A percentile compares a stretch with the other conserved stretches of the same genome.
phyloP scores from a whole-genome alignment of 2,113 vertebrate genomes.

The Cercocebus atys region DNA sequence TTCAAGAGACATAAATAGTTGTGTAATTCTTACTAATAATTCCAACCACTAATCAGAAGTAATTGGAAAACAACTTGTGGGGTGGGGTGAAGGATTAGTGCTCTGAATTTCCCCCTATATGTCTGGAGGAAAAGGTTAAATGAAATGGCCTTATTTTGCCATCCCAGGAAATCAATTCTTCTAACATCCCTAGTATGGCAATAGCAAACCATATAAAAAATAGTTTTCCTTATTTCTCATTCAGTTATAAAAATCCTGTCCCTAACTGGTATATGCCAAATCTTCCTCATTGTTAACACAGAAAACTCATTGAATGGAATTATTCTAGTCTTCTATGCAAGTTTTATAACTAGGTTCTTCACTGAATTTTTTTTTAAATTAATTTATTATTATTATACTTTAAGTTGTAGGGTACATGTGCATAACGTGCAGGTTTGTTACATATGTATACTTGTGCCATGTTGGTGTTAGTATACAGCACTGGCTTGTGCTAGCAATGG shows the following conservation, averaged over 20 bases:
- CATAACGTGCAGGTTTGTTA: too few relatives aligned
- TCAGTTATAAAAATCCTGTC: slow-evolving; percentile 24
- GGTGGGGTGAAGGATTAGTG: not conserved
- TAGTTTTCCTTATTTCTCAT: slow-evolving; percentile 16
- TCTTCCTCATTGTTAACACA: not conserved
- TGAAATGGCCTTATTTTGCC: not conserved
- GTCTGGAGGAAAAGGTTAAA: not conserved
- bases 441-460: too few relatives aligned
- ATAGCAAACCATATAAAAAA: not conserved
- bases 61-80: not conserved
- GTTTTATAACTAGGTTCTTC: slow-evolving; percentile 12
- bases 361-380: slow-evolving; percentile 34
- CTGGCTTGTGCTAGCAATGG: too few relatives aligned
- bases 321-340: not conserved
- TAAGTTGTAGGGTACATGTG: too few relatives aligned
- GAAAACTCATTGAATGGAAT: not conserved
- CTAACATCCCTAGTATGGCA: not conserved
- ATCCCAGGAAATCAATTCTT: not conserved
- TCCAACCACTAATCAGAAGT: not conserved
- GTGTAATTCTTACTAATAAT: slow-evolving; percentile 45
- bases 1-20: slow-evolving; percentile 54
- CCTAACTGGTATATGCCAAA: not conserved
- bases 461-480: too few relatives aligned
- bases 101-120: not conserved
- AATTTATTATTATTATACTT: too few relatives aligned